Evolutionary conservation across 2,888 invertebrate genomes (phyloP), one percentile per base, ranked within the genome.

Genomic region (Masnerella sp.): DNA sequence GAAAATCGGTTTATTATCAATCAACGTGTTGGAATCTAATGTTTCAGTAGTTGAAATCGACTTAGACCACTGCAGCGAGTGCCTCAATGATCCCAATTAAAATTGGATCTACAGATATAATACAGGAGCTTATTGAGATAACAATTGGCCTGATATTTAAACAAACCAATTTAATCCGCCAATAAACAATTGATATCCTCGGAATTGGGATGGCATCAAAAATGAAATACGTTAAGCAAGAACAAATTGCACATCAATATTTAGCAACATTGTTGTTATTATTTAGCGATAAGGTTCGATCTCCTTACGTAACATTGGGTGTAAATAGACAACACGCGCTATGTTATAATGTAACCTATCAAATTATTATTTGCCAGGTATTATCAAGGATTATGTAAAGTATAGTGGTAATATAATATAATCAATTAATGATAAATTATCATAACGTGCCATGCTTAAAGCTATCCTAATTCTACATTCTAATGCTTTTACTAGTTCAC

Each of bases 101-200:
- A n/a, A n/a, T n/a, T 38, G 15, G 14, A 38, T 40, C 40, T 17
- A 17, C 5, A 12, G 22, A 20, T 43, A 43, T 22, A 43, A 43
- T 43, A 11, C 43, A 22, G 22, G 11, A 20, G 43, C 22, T 43
- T 22, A 43, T 43, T 43, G 43, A n/a, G n/a, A n/a, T n/a, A n/a
- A n/a, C 40, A 22, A 12, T 22, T 43, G 43, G 22, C 25, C 22
- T 20, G 20, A 22, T n/a, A 22, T 43, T 22, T 11, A 43, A 43
- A 18, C 22, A 43, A 43, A 43, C 22, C 5, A 30, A 9, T 28
- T 1, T 28, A 28, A 9, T 9, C n/a, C 28, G 28, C n/a, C 7
- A 28, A 28, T 28, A 11, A 14, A 14, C 9, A 36, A 14, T 28
- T 3, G 7, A 28, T 28, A 28, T 28, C 3, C 3, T n/a, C n/a